Conservation (phyloP, 2,797 vertebrate genomes). For the Malurus splendens region DNA sequence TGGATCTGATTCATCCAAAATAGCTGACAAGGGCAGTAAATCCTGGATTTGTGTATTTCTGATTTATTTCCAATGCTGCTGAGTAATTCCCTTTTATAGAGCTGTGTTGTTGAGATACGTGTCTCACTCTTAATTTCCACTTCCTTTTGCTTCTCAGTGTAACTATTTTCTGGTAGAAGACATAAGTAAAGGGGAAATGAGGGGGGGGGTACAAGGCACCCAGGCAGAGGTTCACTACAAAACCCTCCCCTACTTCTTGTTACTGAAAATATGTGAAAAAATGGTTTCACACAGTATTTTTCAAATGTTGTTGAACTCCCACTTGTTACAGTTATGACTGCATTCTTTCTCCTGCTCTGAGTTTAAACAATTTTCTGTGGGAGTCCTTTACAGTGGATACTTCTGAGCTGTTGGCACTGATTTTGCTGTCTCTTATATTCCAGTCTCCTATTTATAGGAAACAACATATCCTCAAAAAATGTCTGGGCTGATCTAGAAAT, state of each 20-base stretch:
- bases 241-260: background rate
- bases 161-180: background rate
- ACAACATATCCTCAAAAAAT: background rate
- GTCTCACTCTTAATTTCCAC: background rate
- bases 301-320: background rate
- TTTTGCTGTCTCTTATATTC: background rate
- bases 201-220: background rate
- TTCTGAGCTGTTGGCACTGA: background rate
- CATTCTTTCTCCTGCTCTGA: slow-evolving; percentile 1
- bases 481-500: background rate
- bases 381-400: background rate
- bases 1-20: slow-evolving; percentile 17
- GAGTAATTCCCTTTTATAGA: slow-evolving; percentile 58
- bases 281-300: background rate
- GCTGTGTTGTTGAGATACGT: background rate
- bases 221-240: background rate
- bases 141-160: background rate
- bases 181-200: background rate
- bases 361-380: background rate
- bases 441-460: background rate
- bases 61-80: slow-evolving; percentile 2
- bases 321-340: background rate
- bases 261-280: background rate
- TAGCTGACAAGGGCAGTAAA: slow-evolving; percentile 31
- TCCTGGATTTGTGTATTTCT: background rate